phyloP scores from a whole-genome alignment of 92 coral and sea anemone genomes.

The Porites rus region DNA sequence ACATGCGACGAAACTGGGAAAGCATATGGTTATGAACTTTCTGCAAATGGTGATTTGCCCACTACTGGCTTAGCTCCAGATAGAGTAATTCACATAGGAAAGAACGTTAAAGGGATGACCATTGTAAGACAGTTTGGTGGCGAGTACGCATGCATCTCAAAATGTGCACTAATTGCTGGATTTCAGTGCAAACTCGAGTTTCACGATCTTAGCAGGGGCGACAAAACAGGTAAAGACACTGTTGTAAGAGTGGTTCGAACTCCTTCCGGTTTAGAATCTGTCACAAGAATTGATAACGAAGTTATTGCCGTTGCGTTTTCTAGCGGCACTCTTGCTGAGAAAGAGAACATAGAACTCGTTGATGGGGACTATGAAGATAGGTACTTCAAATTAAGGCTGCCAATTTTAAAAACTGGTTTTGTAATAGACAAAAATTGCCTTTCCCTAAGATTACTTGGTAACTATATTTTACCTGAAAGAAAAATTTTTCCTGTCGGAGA shows the following conservation, averaged over 20 bases:
- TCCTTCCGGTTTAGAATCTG: conserved; percentile 88
- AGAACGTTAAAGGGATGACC: conserved; percentile 81
- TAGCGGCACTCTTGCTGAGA: conserved; percentile 80
- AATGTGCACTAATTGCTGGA: conserved; percentile 75
- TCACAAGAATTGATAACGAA: conserved; percentile 65
- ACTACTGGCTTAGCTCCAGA: conserved; percentile 11
- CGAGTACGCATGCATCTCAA: conserved; percentile 76
- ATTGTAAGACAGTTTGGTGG: conserved; percentile 74
- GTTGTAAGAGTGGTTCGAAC: conserved; percentile 80
- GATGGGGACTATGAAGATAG: conserved; percentile 93
- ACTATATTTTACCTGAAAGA: conserved; percentile 69
- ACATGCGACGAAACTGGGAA: conserved; percentile 59
- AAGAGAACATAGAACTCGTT: conserved; percentile 63
- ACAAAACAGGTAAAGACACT: conserved; percentile 50
- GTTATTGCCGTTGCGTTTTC: conserved; percentile 76
- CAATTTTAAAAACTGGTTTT: conserved; percentile 78
- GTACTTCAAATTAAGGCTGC: conserved; percentile 77
- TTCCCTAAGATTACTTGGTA: conserved; percentile 56
- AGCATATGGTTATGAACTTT: conserved; percentile 72
- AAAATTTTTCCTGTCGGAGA: conserved; percentile 81
- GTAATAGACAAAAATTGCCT: conserved; percentile 83
- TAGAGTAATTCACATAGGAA: conserved; percentile 58
- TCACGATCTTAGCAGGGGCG: conserved; percentile 63
- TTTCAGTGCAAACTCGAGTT: conserved; percentile 84
- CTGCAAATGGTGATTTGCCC: conserved; percentile 63